Percentiles rank a stretch among this genome's conserved stretches.
These are phyloP conservation scores for Notodonta dromedarius DNA, from an alignment of 2,888 invertebrate species.

Conservation along the genomic window DNA sequence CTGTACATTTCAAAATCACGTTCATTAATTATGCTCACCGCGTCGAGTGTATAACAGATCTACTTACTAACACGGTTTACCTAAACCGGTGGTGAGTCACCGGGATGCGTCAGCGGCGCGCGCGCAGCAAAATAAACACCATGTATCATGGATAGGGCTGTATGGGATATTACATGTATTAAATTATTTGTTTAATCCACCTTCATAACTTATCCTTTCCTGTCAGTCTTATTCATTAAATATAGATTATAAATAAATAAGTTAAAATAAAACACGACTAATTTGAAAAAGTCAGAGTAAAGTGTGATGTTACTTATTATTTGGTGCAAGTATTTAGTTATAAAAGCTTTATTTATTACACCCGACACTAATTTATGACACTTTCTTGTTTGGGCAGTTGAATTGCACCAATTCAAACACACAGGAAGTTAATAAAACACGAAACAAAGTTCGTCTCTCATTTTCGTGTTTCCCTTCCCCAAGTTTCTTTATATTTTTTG, in stretches of 20 bases:
- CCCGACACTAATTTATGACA: background rate
- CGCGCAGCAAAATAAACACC: constrained; percentile 58
- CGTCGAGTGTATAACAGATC: constrained; percentile 6
- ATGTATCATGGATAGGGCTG: constrained; percentile 35
- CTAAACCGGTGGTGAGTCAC: constrained; percentile 63
- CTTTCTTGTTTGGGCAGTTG: background rate
- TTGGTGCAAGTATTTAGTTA: too few species aligned
- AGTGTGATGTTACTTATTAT: too few species aligned
- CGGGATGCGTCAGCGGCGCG: constrained; percentile 62
- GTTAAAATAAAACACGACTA: too few species aligned
- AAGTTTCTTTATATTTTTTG: constrained; percentile 10
- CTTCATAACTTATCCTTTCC: too few species aligned
- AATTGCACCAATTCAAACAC: background rate
- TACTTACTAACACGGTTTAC: constrained; percentile 38
- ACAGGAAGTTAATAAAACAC: constrained; percentile 3
- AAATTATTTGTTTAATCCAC: background rate
- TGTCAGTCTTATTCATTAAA: too few species aligned
- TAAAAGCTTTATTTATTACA: background rate
- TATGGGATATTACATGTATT: background rate
- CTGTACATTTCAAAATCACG: constrained; percentile 4
- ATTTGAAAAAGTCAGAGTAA: too few species aligned
- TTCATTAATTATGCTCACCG: constrained; percentile 10
- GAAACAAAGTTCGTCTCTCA: constrained; percentile 1
- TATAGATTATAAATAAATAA: too few species aligned
- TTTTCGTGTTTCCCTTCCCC: constrained; percentile 4